A percentile compares a stretch with the other conserved stretches of the same genome.
Conservation (phyloP, 2,797 vertebrate genomes). For the Buceros bicornis region DNA sequence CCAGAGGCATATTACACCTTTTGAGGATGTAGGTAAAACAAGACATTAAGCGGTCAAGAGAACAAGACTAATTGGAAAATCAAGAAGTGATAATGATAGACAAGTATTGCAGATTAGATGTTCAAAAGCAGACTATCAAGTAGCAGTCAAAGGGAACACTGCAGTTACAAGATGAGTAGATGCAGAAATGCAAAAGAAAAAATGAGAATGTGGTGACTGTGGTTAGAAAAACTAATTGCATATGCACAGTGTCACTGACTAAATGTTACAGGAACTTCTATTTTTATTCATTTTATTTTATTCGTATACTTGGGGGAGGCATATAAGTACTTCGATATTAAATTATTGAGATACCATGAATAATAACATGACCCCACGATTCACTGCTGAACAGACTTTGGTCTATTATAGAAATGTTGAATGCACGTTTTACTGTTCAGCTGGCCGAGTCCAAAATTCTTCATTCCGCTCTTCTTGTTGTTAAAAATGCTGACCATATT, state of each 20-base stretch:
- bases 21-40: neutral
- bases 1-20: neutral
- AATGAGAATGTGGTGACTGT: neutral
- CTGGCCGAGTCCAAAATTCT: neutral
- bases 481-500: neutral
- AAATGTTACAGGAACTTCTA: neutral
- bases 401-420: neutral
- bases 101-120: neutral
- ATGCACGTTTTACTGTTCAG: neutral
- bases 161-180: neutral
- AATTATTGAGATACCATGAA: neutral
- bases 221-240: neutral
- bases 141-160: neutral
- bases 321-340: neutral
- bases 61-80: neutral
- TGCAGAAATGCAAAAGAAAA: neutral
- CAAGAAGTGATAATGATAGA: neutral
- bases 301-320: rapidly evolving
- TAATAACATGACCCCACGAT: neutral
- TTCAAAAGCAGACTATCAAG: neutral
- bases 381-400: neutral
- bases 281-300: neutral
- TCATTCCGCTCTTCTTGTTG: neutral
- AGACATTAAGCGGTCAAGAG: neutral
- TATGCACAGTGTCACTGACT: neutral